Percentiles rank a stretch among this genome's conserved stretches.
Evolutionary conservation across 2,888 invertebrate genomes (phyloP).

Genomic region (Nemoura dubitans): DNA sequence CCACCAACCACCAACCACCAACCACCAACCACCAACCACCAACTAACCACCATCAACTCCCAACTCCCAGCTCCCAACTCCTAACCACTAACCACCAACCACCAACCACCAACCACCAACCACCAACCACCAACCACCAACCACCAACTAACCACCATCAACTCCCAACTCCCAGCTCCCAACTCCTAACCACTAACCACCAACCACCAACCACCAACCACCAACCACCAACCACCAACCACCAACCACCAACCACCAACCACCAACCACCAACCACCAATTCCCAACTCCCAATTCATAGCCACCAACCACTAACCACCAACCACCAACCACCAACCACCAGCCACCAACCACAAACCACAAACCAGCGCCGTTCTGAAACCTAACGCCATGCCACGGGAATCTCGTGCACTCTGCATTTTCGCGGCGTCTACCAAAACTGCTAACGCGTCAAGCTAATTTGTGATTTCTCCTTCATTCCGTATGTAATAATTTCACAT

Average conservation of each 20-base stretch:
- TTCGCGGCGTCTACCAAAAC: not conserved
- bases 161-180: not conserved
- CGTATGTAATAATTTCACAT: not conserved
- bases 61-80: not conserved
- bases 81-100: not conserved
- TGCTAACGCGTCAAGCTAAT: not conserved
- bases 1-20: not conserved
- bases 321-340: not conserved
- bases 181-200: too few relatives aligned
- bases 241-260: not conserved
- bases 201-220: not conserved
- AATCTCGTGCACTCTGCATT: not conserved
- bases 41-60: not conserved
- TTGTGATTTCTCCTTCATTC: not conserved
- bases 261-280: not conserved
- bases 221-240: not conserved
- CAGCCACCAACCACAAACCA: not conserved
- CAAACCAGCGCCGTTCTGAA: not conserved
- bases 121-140: not conserved
- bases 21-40: not conserved
- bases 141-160: not conserved
- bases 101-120: not conserved
- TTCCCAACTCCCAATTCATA: not conserved
- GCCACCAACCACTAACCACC: not conserved
- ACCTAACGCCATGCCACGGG: not conserved